Evolutionary conservation across 1,140 invertebrate species (phyloP).

Genomic region (Lepidurus apus): DNA sequence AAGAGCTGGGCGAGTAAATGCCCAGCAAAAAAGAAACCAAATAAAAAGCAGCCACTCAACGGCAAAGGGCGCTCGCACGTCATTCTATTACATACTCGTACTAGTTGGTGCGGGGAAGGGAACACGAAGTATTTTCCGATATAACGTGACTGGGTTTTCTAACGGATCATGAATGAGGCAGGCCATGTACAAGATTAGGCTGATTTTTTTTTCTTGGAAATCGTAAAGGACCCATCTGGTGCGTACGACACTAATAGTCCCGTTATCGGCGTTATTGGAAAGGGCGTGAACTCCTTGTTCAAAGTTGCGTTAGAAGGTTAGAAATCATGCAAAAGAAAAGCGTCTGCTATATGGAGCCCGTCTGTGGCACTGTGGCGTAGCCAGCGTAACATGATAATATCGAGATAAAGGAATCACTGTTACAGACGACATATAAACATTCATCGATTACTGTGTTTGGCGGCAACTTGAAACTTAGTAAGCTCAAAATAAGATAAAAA

Average conservation of each 20-base stretch:
- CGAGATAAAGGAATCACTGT: background rate
- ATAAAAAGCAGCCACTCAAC: too few relatives aligned
- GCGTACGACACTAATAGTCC: background rate
- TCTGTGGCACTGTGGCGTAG: background rate
- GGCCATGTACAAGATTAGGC: background rate
- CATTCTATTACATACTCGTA: too few relatives aligned
- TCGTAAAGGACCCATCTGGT: background rate
- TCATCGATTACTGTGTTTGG: background rate
- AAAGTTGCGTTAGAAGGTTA: background rate
- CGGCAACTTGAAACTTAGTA: background rate
- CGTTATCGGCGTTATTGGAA: background rate
- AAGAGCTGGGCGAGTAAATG: too few relatives aligned
- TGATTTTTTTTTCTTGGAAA: background rate
- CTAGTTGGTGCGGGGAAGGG: too few relatives aligned
- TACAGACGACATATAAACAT: background rate
- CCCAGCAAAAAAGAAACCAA: too few relatives aligned
- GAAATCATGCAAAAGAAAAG: background rate
- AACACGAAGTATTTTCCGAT: background rate
- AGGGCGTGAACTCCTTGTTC: background rate
- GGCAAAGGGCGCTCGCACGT: too few relatives aligned
- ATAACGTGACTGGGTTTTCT: background rate
- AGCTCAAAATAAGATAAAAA: background rate
- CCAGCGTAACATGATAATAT: constrained; percentile 7
- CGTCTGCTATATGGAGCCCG: background rate
- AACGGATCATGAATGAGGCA: background rate